Percentiles rank a stretch among this genome's conserved stretches.
These are phyloP conservation scores for Bemisia tabaci DNA, from an alignment of 1,140 invertebrate species.

Conservation along the genomic window DNA sequence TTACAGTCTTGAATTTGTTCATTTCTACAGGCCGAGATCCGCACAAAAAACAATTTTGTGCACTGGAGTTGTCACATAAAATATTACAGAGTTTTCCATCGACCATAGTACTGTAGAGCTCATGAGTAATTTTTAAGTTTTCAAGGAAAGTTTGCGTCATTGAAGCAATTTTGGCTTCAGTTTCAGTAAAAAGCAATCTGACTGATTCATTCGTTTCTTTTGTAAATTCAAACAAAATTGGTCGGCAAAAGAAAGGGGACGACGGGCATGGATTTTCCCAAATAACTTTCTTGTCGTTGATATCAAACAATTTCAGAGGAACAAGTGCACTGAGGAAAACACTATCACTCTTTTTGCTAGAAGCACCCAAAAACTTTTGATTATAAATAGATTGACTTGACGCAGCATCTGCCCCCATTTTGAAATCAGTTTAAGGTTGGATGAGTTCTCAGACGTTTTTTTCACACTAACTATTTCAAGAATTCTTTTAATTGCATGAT, in stretches of 20 bases:
- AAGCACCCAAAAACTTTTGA: too few relatives aligned
- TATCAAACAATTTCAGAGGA: too few relatives aligned
- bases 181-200: slow-evolving; percentile 19
- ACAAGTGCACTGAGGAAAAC: too few relatives aligned
- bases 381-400: too few relatives aligned
- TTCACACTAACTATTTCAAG: too few relatives aligned
- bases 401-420: too few relatives aligned
- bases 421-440: too few relatives aligned
- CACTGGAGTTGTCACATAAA: slow-evolving; percentile 26
- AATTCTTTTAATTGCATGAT: too few relatives aligned
- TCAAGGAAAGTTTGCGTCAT: slow-evolving; percentile 18
- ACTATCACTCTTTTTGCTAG: too few relatives aligned
- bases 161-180: slow-evolving; percentile 21
- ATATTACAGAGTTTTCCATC: slow-evolving; percentile 34
- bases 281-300: slow-evolving; percentile 19
- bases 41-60: slow-evolving; percentile 31
- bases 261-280: slow-evolving; percentile 28
- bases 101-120: slow-evolving; percentile 29
- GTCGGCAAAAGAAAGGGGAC: slow-evolving; percentile 27
- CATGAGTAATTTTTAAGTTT: slow-evolving; percentile 14
- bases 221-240: slow-evolving; percentile 24
- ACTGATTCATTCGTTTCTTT: slow-evolving; percentile 23
- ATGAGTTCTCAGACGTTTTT: too few relatives aligned
- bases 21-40: slow-evolving; percentile 28
- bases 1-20: slow-evolving; percentile 25